Base-by-base conservation (phyloP, 2,797 vertebrate species). In the Sebastes ruberrimus region DNA sequence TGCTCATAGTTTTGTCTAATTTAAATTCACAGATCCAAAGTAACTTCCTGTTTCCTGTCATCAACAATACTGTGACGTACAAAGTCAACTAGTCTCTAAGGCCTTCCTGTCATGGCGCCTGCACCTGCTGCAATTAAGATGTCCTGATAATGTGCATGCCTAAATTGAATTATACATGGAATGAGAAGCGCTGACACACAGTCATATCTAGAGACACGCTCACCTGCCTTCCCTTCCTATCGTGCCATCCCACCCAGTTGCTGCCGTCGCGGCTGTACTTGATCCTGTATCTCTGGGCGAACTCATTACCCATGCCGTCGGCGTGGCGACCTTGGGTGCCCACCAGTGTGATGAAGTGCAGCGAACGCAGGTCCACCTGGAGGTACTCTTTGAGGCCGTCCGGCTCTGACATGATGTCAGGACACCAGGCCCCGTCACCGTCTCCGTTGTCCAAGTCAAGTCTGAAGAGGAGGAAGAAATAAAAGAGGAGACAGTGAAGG, bases 251-350 rank as follows among this genome's bases (percentile, higher is more conserved):
- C 85, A 98, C 95, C 98, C 98, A 99, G 80, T 94, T 97, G 23
- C 88, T 97, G 83, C 98, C 98, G 0, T 99, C 98, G 0, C 98
- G 95, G 85, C 98, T 99, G 91, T 98, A 99, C 83, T 96, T 97
- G 89, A 99, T 98, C 93, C 96, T 97, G 90, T 98, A 99, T 92
- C 95, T 96, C 86, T 98, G 98, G 38, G 98, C 97, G 33, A 98
- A 99, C 91, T 99, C 98, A 0, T 99, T 99, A 71, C 98, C 98
- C 1, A 98, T 97, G 35, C 98, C 98, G 5, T 97, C 96, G 0
- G 98, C 98, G 0, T 99, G 98, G 35, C 98, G 97, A 1, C 98
- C 98, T 91, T 99, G 98, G 18, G 98, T 99, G 79, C 98, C 98
- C 89, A 98, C 98, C 42, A 99, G 95, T 0, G 98, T 99, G 93